phyloP scores from a whole-genome alignment of 2,113 vertebrate species.

The Circaetus gallicus region DNA sequence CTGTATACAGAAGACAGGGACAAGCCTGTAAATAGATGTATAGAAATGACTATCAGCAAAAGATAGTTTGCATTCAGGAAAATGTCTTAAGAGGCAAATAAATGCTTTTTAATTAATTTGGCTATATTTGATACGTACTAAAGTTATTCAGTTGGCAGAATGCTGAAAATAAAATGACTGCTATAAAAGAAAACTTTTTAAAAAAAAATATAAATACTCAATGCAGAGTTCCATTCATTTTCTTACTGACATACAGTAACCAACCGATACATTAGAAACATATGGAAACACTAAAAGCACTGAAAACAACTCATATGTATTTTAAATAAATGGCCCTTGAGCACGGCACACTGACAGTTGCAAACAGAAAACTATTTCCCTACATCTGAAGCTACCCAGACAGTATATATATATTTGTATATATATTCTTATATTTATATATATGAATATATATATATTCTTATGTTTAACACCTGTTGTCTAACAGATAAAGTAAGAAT shows the following conservation, averaged over 20 bases:
- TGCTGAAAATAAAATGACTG: neutral
- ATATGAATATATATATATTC: neutral
- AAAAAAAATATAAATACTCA: neutral
- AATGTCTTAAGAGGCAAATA: neutral
- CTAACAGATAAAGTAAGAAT: neutral
- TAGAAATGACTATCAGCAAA: neutral
- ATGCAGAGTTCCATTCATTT: neutral
- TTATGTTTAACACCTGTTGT: neutral
- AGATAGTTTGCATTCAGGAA: neutral
- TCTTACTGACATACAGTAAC: neutral
- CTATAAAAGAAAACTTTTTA: neutral
- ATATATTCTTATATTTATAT: neutral
- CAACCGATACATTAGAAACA: neutral
- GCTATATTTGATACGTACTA: neutral
- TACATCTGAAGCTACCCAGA: neutral
- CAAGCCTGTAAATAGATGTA: neutral
- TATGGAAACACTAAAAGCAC: neutral
- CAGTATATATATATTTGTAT: accelerated
- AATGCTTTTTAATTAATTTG: neutral
- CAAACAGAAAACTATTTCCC: neutral
- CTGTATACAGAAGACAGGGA: neutral
- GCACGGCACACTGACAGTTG: neutral
- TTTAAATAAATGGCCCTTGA: neutral
- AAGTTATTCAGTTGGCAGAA: neutral
- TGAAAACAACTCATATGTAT: neutral